A percentile compares a stretch with the other conserved stretches of the same genome.
Conservation (phyloP, 1,140 invertebrate genomes). For the Procambarus virginalis region DNA sequence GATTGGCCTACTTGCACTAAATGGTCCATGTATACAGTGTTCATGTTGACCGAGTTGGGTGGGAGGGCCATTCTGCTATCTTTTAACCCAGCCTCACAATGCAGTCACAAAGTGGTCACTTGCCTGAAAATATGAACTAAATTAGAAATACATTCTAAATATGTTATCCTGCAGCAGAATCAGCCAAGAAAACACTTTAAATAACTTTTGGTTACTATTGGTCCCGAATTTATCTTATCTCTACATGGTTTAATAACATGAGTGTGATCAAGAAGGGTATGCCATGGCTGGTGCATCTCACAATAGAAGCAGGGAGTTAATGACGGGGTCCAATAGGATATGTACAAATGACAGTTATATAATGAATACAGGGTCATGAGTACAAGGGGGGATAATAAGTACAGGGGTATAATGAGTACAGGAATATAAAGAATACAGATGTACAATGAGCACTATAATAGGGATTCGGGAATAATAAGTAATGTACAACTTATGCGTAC, state of each 20-base stretch:
- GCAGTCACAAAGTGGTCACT: neutral
- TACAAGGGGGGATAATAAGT: no score
- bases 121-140: neutral
- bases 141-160: neutral
- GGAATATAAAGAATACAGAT: no score
- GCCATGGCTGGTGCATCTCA: neutral
- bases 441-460: no score
- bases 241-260: no score
- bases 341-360: no score
- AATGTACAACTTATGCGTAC: no score
- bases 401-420: no score
- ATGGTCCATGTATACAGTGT: slow-evolving; percentile 61
- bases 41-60: slow-evolving; percentile 57
- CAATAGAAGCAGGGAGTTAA: neutral
- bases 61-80: slow-evolving; percentile 38
- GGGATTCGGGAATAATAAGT: no score
- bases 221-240: neutral
- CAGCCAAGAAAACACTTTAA: neutral
- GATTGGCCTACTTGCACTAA: slow-evolving; percentile 49
- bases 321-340: no score
- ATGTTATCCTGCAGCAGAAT: neutral
- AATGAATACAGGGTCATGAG: no score
- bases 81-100: slow-evolving; percentile 5
- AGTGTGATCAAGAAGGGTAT: neutral
- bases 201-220: no score